Conservation (phyloP, 35 echinoderm and acorn worm genomes). For the Heliocidaris erythrogramma region DNA sequence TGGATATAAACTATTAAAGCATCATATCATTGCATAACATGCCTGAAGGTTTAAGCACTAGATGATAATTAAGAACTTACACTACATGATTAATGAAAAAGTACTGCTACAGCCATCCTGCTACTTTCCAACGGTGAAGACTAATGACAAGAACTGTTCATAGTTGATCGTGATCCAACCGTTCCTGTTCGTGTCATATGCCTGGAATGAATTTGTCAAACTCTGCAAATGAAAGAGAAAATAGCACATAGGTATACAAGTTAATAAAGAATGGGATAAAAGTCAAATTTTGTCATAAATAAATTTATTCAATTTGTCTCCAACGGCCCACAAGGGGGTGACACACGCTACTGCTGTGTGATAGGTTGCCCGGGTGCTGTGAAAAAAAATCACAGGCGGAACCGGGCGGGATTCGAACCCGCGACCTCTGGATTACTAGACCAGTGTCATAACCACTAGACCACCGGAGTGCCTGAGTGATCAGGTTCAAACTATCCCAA, state of each 20-base stretch:
- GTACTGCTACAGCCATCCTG: background rate
- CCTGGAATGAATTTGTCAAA: constrained; percentile 78
- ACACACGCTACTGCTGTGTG: too few species aligned
- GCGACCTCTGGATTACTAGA: too few species aligned
- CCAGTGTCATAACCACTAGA: too few species aligned
- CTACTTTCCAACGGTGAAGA: constrained; percentile 81
- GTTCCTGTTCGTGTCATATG: constrained; percentile 76
- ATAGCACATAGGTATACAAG: background rate
- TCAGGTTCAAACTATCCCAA: too few species aligned
- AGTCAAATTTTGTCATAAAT: too few species aligned
- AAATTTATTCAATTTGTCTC: too few species aligned
- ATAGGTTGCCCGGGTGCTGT: too few species aligned
- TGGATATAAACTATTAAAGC: background rate
- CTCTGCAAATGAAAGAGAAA: constrained; percentile 73
- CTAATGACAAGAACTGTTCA: constrained; percentile 94
- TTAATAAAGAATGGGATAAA: too few species aligned
- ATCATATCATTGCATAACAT: background rate
- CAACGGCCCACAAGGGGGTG: too few species aligned
- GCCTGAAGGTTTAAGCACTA: background rate
- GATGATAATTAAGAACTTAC: background rate
- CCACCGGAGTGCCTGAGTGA: too few species aligned
- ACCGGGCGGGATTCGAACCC: too few species aligned
- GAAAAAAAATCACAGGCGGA: too few species aligned
- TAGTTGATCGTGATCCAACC: constrained; percentile 93
- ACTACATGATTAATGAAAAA: background rate